Base-by-base conservation (phyloP, 2,113 vertebrate species). In the Chloropsis cyanopogon region DNA sequence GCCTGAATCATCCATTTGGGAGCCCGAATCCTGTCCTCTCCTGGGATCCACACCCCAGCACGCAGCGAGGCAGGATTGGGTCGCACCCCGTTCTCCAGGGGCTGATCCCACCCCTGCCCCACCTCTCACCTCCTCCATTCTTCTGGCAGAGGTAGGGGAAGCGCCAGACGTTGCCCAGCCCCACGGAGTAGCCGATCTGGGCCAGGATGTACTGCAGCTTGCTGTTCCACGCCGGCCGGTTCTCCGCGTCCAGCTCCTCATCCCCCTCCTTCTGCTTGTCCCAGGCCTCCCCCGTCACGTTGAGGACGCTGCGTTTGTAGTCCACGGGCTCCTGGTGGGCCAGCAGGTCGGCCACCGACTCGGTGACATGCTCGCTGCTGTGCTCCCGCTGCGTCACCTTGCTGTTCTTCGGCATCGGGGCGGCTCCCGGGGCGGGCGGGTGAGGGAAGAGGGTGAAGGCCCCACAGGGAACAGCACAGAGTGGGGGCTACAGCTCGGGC, bases 141-240 rank as follows among this genome's bases (percentile, higher is more conserved):
- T 99, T 99, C 98, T 99, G 99, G 96, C 99, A 99, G 92, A 99
- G 97, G 97, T 99, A 99, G 22, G 99, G 99, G 95, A 99, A 99
- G 92, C 99, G 98, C 99, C 99, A 99, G 94, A 99, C 99, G 2
- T 99, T 99, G 42, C 99, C 99, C 64, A 99, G 97, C 47, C 99
- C 99, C 76, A 99, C 99, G 0, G 99, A 99, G 97, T 99, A 99
- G 96, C 99, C 99, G 20, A 99, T 99, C 95, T 99, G 99, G 0
- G 99, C 99, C 89, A 99, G 97, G 95, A 99, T 99, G 97, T 99
- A 99, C 98, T 99, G 98, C 89, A 99, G 88, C 77, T 99, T 99
- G 98, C 98, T 99, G 97, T 99, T 99, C 99, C 99, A 99, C 3
- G 99, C 99, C 0, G 99, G 99, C 21, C 99, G 97, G 53, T 99